Conservation (phyloP, 37 sponge, comb jelly and placozoan species). For the Ianthella basta region DNA sequence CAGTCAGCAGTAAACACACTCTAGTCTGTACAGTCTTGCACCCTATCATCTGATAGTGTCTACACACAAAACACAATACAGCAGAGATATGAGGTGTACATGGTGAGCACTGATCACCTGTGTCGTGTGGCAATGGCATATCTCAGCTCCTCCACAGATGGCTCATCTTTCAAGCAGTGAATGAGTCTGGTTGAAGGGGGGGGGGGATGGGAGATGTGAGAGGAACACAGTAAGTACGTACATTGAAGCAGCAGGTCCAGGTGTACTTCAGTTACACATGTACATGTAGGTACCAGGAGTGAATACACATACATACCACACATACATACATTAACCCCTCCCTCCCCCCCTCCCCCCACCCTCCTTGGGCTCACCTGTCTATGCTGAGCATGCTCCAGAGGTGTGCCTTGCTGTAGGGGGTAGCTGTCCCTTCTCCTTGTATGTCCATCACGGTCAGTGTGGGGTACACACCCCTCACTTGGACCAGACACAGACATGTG, state of each 20-base stretch:
- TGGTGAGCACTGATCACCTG: slow-evolving; percentile 31
- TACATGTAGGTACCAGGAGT: too few relatives aligned
- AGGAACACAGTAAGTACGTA: neutral
- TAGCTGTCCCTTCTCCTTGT: slow-evolving; percentile 49
- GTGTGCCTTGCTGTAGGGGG: slow-evolving; percentile 62
- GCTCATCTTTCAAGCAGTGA: slow-evolving; percentile 61
- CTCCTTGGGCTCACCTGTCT: slow-evolving; percentile 51
- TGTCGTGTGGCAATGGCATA: slow-evolving; percentile 87
- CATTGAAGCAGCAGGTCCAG: neutral
- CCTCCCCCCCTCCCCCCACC: neutral
- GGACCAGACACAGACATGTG: slow-evolving; percentile 49
- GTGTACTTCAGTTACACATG: neutral
- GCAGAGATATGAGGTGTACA: too few relatives aligned
- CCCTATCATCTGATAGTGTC: neutral
- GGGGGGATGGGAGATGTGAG: neutral
- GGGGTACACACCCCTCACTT: slow-evolving; percentile 74
- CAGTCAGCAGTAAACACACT: neutral
- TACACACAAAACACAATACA: neutral
- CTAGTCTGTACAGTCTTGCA: neutral
- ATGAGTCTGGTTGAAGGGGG: slow-evolving; percentile 58
- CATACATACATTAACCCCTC: slow-evolving; percentile 19
- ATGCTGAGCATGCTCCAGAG: slow-evolving; percentile 87
- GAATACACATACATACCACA: slow-evolving; percentile 11
- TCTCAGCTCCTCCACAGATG: slow-evolving; percentile 76
- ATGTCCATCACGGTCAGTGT: slow-evolving; percentile 69